phyloP scores from a whole-genome alignment of 2,888 invertebrate species.

The Diloba caeruleocephala region DNA sequence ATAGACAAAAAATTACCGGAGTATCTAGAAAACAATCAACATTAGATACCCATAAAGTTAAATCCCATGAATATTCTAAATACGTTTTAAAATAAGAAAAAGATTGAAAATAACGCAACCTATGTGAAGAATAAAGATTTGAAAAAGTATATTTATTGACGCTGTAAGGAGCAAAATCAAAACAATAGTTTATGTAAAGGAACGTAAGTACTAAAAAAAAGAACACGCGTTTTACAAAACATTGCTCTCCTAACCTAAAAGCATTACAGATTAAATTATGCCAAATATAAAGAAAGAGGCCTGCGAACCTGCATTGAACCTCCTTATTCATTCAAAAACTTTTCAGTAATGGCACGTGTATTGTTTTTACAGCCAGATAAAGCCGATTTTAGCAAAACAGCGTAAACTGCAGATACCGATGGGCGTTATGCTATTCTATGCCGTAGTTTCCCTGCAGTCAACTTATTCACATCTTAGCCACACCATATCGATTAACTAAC shows the following conservation, averaged over 20 bases:
- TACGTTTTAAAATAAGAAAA: too few species aligned
- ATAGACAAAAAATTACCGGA: constrained; percentile 34
- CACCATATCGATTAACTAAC: constrained; percentile 83
- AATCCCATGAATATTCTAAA: too few species aligned
- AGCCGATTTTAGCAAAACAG: constrained; percentile 62
- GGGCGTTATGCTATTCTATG: constrained; percentile 83
- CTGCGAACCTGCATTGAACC: constrained; percentile 20
- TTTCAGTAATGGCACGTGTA: constrained; percentile 37
- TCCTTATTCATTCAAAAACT: constrained; percentile 26
- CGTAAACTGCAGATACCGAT: constrained; percentile 80
- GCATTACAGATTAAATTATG: constrained; percentile 22
- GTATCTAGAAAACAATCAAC: constrained; percentile 7
- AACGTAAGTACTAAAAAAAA: constrained; percentile 10
- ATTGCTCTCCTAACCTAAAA: constrained; percentile 44
- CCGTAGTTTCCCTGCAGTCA: constrained; percentile 86
- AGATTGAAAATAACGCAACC: too few species aligned
- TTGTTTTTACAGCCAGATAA: constrained; percentile 54
- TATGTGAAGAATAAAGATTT: too few species aligned
- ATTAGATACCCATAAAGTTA: too few species aligned
- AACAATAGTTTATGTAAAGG: too few species aligned
- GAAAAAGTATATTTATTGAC: too few species aligned
- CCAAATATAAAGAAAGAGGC: constrained; percentile 19
- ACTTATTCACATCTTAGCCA: constrained; percentile 78
- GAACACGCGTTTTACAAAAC: constrained; percentile 32
- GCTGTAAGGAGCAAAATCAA: constrained; percentile 11